Evolutionary conservation across 2,888 invertebrate genomes (phyloP).

Genomic region (Pogonocherus hispidulus): DNA sequence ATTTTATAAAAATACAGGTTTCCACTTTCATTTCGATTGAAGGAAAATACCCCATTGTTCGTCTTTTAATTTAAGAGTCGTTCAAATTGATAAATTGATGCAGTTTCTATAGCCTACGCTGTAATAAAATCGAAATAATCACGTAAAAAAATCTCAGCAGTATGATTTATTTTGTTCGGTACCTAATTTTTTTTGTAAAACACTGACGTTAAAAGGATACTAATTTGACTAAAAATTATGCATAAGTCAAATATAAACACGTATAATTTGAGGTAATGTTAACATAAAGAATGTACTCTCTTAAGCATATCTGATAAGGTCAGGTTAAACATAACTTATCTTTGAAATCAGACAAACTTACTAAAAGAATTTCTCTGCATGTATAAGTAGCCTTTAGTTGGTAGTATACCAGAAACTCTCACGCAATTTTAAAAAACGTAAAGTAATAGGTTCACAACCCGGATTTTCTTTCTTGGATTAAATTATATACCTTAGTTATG

Average conservation of each 20-base stretch:
- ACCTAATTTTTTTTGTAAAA: constrained; percentile 20
- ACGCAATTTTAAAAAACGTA: constrained; percentile 32
- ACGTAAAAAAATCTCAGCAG: neutral
- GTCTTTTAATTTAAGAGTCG: no score
- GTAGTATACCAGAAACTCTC: constrained; percentile 26
- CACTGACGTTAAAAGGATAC: constrained; percentile 20
- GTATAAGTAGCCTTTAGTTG: constrained; percentile 43
- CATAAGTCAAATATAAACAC: constrained; percentile 18
- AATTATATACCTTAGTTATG: constrained; percentile 1
- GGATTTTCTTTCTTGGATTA: constrained; percentile 36
- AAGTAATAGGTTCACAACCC: constrained; percentile 39
- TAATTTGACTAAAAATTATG: constrained; percentile 25
- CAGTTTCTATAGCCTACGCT: no score
- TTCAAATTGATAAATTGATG: no score
- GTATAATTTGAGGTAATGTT: constrained; percentile 28
- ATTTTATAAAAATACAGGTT: no score
- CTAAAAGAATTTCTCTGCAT: constrained; percentile 46
- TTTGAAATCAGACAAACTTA: constrained; percentile 47
- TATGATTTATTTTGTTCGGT: neutral
- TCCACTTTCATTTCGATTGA: no score
- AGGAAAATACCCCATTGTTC: no score
- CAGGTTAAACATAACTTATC: constrained; percentile 46
- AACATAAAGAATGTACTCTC: constrained; percentile 36
- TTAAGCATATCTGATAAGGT: constrained; percentile 39
- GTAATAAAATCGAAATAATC: neutral